These are phyloP conservation scores for Temnopleurus reevesii DNA, from an alignment of 53 echinoderm and acorn worm species.

Conservation along the genomic window DNA sequence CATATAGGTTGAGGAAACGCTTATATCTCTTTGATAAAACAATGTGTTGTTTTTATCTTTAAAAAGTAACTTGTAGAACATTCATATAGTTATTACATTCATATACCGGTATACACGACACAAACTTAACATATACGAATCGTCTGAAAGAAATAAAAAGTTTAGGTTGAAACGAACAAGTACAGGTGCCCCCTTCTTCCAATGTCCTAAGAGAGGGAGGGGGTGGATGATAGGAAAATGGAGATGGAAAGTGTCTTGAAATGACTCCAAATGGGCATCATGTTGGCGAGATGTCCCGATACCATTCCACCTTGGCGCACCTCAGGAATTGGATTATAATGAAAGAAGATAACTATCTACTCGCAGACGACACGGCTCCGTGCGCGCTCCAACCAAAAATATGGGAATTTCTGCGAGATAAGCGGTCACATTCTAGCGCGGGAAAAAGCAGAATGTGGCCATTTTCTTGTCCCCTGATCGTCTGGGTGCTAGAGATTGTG, in stretches of 20 bases:
- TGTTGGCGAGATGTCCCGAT: slow-evolving; percentile 27
- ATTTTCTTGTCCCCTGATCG: slow-evolving; percentile 15
- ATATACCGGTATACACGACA: too few species aligned
- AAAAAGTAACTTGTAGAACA: too few species aligned
- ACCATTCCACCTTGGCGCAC: not conserved
- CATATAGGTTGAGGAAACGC: too few species aligned
- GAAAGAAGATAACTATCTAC: slow-evolving; percentile 41
- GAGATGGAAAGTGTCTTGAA: slow-evolving; percentile 36
- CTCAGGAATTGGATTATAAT: slow-evolving; percentile 34
- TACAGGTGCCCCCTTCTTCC: not conserved
- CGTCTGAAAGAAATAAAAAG: not conserved
- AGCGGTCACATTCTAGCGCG: slow-evolving; percentile 23
- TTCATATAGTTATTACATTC: too few species aligned
- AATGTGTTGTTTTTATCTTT: too few species aligned
- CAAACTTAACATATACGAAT: too few species aligned
- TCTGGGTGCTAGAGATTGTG: slow-evolving; percentile 28
- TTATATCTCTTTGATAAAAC: too few species aligned
- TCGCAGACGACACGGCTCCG: slow-evolving; percentile 24
- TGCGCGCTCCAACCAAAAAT: not conserved
- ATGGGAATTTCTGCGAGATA: slow-evolving; percentile 39
- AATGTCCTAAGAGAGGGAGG: slow-evolving; percentile 6
- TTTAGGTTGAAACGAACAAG: not conserved
- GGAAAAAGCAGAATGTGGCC: slow-evolving; percentile 39
- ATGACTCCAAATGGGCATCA: slow-evolving; percentile 52
- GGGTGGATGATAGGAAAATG: slow-evolving; percentile 1